A percentile compares a stretch with the other conserved stretches of the same genome.
These are phyloP conservation scores for Dendrolimus kikuchii DNA, from an alignment of 1,140 invertebrate genomes.

Conservation along the genomic window DNA sequence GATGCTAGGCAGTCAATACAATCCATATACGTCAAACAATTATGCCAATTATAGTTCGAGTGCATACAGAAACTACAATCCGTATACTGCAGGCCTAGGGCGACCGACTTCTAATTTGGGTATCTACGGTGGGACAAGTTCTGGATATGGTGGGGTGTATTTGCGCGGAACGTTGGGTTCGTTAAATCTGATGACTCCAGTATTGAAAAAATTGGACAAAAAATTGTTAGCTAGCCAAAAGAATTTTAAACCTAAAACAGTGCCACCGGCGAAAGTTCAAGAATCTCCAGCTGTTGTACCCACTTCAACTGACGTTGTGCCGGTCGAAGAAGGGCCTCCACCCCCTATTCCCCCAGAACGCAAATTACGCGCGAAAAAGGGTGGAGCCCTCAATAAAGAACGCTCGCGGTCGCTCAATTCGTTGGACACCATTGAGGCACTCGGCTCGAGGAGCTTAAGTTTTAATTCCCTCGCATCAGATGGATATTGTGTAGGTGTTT, in stretches of 20 bases:
- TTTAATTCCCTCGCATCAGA: slow-evolving; percentile 59
- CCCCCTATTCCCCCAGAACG: slow-evolving; percentile 52
- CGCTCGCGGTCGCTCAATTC: slow-evolving; percentile 53
- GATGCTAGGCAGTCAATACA: slow-evolving; percentile 47
- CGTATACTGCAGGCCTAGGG: slow-evolving; percentile 52
- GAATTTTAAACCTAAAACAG: slow-evolving; percentile 59
- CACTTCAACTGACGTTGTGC: not conserved
- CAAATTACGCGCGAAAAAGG: slow-evolving; percentile 29
- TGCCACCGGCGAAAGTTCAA: slow-evolving; percentile 39
- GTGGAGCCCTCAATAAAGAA: slow-evolving; percentile 45
- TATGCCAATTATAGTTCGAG: slow-evolving; percentile 54
- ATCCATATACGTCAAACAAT: slow-evolving; percentile 36
- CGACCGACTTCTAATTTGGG: slow-evolving; percentile 44
- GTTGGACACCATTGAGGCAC: slow-evolving; percentile 29
- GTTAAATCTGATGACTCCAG: slow-evolving; percentile 70
- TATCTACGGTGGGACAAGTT: slow-evolving; percentile 76
- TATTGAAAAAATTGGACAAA: slow-evolving; percentile 70
- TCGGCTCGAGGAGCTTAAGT: slow-evolving; percentile 48
- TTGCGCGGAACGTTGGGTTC: slow-evolving; percentile 69
- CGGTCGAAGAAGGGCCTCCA: slow-evolving; percentile 29
- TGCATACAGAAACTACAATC: slow-evolving; percentile 68
- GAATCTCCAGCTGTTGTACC: slow-evolving; percentile 17
- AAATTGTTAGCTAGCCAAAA: slow-evolving; percentile 59
- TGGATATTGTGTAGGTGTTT: slow-evolving; percentile 60
- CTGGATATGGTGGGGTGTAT: slow-evolving; percentile 76